Evolutionary conservation across 2,888 invertebrate species (phyloP).

Genomic region (Helicoverpa assulta): DNA sequence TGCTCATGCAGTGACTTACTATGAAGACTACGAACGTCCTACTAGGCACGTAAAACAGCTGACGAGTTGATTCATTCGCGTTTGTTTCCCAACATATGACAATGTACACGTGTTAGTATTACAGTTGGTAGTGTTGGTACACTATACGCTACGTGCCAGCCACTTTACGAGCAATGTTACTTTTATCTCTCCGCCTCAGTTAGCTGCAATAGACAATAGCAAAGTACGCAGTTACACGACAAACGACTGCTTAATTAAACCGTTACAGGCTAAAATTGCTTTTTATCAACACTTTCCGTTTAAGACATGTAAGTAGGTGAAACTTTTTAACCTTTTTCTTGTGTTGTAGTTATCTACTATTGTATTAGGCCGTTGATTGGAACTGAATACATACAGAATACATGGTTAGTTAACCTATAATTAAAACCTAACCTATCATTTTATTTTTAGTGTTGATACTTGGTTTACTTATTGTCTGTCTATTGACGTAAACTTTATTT

Average conservation of each 20-base stretch:
- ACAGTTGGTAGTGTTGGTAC: constrained; percentile 30
- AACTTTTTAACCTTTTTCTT: constrained; percentile 6
- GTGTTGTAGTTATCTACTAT: not conserved
- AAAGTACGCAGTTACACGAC: constrained; percentile 65
- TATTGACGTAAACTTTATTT: not conserved
- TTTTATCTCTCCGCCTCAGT: constrained; percentile 70
- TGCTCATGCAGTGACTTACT: not conserved
- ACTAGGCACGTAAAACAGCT: not conserved
- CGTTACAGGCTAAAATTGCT: constrained; percentile 68
- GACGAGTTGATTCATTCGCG: constrained; percentile 5
- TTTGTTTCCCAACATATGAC: constrained; percentile 23
- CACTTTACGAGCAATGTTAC: constrained; percentile 70
- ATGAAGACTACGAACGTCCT: not conserved
- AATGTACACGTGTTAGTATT: constrained; percentile 36
- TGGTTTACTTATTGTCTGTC: not conserved
- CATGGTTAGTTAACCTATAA: no score
- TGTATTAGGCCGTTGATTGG: not conserved
- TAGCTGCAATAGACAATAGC: constrained; percentile 63
- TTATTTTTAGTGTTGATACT: constrained; percentile 16
- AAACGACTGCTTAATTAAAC: constrained; percentile 72
- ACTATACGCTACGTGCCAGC: constrained; percentile 54
- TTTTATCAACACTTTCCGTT: constrained; percentile 63
- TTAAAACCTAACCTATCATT: not conserved
- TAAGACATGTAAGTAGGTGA: constrained; percentile 58
- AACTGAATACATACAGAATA: no score